Evolutionary conservation across 2,113 vertebrate species (phyloP).

Genomic region (Tupaia chinensis): DNA sequence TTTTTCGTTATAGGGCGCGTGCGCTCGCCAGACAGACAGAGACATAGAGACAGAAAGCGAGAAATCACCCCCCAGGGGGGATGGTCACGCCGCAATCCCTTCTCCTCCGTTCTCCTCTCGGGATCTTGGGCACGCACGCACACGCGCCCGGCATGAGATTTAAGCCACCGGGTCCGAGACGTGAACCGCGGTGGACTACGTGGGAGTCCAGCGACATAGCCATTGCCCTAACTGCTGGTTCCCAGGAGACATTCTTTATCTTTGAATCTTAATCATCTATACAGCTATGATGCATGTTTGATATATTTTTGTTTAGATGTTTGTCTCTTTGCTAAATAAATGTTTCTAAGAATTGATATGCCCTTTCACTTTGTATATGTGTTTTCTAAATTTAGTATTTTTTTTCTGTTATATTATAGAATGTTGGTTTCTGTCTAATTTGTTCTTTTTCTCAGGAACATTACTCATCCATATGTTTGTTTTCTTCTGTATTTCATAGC

Average conservation of each 20-base stretch:
- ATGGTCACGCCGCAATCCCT: too few relatives aligned
- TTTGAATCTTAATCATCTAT: neutral
- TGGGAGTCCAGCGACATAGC: too few relatives aligned
- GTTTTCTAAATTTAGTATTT: neutral
- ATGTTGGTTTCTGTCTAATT: neutral
- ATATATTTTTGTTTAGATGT: neutral
- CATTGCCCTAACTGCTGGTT: too few relatives aligned
- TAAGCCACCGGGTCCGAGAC: too few relatives aligned
- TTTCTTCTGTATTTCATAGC: neutral
- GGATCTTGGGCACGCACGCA: too few relatives aligned
- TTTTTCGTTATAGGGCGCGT: too few relatives aligned
- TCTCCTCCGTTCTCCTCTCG: too few relatives aligned
- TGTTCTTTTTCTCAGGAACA: neutral
- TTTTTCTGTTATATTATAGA: constrained; percentile 3
- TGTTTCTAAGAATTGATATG: neutral
- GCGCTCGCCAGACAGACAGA: too few relatives aligned
- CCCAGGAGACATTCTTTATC: neutral
- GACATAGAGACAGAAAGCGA: too few relatives aligned
- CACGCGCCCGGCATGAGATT: too few relatives aligned
- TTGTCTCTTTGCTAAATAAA: neutral
- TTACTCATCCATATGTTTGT: neutral
- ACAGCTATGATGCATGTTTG: neutral
- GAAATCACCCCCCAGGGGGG: too few relatives aligned
- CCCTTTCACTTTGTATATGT: neutral
- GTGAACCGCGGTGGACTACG: too few relatives aligned